Conservation (phyloP, 2,888 invertebrate genomes). For the Dyspetes luteomarginatus region DNA sequence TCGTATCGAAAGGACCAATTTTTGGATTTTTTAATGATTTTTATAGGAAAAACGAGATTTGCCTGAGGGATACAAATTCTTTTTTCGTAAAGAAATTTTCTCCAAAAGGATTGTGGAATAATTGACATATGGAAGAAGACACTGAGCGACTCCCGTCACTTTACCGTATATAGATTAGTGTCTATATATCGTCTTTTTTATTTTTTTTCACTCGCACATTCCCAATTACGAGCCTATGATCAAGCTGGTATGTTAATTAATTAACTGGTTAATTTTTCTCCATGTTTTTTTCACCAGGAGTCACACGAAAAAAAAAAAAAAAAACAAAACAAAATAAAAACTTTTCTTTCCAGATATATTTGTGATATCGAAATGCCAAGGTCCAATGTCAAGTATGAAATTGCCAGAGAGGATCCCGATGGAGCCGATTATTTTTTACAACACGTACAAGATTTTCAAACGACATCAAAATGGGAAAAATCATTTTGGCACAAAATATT, state of each 20-base stretch:
- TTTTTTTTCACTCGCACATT: not conserved
- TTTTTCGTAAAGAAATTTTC: not conserved
- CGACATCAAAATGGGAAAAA: slow-evolving; percentile 71
- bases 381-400: slow-evolving; percentile 81
- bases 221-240: slow-evolving; percentile 29
- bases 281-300: too few species aligned
- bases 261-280: too few species aligned
- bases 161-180: slow-evolving; percentile 7
- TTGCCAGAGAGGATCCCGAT: slow-evolving; percentile 79
- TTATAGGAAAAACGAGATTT: not conserved
- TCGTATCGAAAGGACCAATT: too few species aligned
- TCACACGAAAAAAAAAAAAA: not conserved
- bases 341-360: slow-evolving; percentile 38
- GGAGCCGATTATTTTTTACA: slow-evolving; percentile 77
- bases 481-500: slow-evolving; percentile 76
- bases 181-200: not conserved
- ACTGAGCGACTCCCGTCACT: not conserved
- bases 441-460: slow-evolving; percentile 76
- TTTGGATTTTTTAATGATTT: not conserved
- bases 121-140: slow-evolving; percentile 51
- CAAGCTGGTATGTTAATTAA: slow-evolving; percentile 50
- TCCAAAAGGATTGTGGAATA: not conserved
- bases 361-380: slow-evolving; percentile 78
- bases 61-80: not conserved
- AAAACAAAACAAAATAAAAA: not conserved